Evolutionary conservation across 37 sponge, comb jelly and placozoan genomes (phyloP).

Genomic region (Axinella damicornis): DNA sequence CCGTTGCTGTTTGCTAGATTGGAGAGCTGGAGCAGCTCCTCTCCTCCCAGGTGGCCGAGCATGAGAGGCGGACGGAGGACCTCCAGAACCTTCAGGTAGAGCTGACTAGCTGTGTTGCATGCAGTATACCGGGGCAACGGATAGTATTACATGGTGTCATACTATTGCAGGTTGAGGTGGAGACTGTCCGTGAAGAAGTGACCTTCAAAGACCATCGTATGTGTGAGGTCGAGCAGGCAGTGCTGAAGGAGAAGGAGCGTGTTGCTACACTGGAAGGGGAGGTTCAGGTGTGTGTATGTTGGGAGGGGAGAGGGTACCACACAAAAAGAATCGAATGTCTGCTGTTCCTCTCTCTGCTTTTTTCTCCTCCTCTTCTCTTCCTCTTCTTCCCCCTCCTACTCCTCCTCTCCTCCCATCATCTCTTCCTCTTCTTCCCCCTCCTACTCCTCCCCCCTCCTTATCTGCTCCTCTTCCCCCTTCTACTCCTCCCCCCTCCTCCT

Average conservation of each 20-base stretch:
- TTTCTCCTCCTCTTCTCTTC: neutral
- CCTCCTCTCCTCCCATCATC: no score
- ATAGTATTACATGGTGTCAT: no score
- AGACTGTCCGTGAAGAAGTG: slow-evolving; percentile 78
- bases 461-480: no score
- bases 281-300: slow-evolving; percentile 51
- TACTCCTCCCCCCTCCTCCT: no score
- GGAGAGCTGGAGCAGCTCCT: slow-evolving; percentile 61
- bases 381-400: no score
- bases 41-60: slow-evolving; percentile 19
- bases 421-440: no score
- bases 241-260: slow-evolving; percentile 60
- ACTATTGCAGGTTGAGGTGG: slow-evolving; percentile 71
- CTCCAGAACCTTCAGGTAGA: slow-evolving; percentile 74
- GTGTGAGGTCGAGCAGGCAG: slow-evolving; percentile 41
- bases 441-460: no score
- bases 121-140: no score
- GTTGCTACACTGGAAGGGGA: slow-evolving; percentile 49
- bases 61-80: slow-evolving; percentile 67
- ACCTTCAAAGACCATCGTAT: slow-evolving; percentile 69
- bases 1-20: slow-evolving; percentile 21
- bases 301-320: neutral
- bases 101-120: no score
- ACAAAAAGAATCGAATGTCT: neutral
- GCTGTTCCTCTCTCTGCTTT: no score